Evolutionary conservation across 2,888 invertebrate genomes (phyloP).

Genomic region (Eulithis prunata): DNA sequence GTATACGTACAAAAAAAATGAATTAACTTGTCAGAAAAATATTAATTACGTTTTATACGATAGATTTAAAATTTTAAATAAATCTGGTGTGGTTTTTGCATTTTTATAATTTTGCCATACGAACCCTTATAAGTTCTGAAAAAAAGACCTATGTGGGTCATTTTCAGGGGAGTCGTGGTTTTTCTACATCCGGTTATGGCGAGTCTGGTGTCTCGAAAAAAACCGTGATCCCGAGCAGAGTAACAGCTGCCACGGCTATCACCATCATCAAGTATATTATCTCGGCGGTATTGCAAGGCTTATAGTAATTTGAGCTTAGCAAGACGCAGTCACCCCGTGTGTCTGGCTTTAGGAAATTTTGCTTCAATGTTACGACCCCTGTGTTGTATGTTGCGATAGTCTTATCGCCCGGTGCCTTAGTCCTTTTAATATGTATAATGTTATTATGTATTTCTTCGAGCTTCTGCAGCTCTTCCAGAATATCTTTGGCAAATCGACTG

Average conservation of each 20-base stretch:
- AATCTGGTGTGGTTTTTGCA: too few species aligned
- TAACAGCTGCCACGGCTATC: slow-evolving; percentile 32
- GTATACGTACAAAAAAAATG: too few species aligned
- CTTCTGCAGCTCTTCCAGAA: not conserved
- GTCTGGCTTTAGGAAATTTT: not conserved
- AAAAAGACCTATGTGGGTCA: too few species aligned
- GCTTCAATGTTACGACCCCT: not conserved
- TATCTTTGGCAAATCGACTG: slow-evolving; percentile 11
- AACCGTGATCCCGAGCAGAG: slow-evolving; percentile 41
- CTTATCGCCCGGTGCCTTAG: not conserved
- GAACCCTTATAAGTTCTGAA: too few species aligned
- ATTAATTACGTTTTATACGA: too few species aligned
- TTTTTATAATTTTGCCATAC: too few species aligned
- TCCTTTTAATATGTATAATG: not conserved
- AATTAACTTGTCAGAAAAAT: too few species aligned
- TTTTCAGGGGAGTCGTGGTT: too few species aligned
- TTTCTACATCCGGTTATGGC: slow-evolving; percentile 24
- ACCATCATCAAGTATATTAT: slow-evolving; percentile 40
- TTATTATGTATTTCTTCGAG: not conserved
- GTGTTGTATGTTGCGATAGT: not conserved
- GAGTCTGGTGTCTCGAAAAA: slow-evolving; percentile 27
- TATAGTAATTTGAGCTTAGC: slow-evolving; percentile 36
- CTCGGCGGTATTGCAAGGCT: slow-evolving; percentile 42
- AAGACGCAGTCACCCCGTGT: slow-evolving; percentile 2
- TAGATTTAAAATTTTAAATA: too few species aligned